Evolutionary conservation across 30 jellyfish, hydroid and myxozoan species (phyloP).

Genomic region (Aurelia aurita): DNA sequence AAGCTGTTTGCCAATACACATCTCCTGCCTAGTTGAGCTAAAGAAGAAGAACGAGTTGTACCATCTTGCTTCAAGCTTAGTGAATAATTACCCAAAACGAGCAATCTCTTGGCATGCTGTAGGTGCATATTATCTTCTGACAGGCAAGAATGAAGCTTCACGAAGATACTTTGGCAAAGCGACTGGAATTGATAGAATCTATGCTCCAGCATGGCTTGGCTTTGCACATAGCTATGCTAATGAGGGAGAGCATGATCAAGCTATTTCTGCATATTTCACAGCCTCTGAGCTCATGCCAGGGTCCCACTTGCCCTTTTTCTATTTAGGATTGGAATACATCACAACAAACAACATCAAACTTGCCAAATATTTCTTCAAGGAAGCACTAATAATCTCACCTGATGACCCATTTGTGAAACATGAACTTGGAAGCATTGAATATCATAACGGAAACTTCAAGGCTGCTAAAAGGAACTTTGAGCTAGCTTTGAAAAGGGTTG

Average conservation of each 20-base stretch:
- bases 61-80: slow-evolving; percentile 79
- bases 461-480: slow-evolving; percentile 74
- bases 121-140: slow-evolving; percentile 86
- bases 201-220: slow-evolving; percentile 98
- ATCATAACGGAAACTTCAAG: slow-evolving; percentile 82
- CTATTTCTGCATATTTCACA: slow-evolving; percentile 90
- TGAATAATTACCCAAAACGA: slow-evolving; percentile 75
- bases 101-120: slow-evolving; percentile 96
- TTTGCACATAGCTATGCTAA: slow-evolving; percentile 97
- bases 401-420: slow-evolving; percentile 89
- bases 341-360: slow-evolving; percentile 74
- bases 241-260: slow-evolving; percentile 98
- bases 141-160: slow-evolving; percentile 82
- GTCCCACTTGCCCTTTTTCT: slow-evolving; percentile 88
- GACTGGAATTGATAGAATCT: slow-evolving; percentile 69
- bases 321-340: slow-evolving; percentile 84
- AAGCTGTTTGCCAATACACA: slow-evolving; percentile 84
- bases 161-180: slow-evolving; percentile 96
- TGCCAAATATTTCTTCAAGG: slow-evolving; percentile 82
- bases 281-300: slow-evolving; percentile 97
- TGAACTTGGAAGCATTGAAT: slow-evolving; percentile 89
- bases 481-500: slow-evolving; percentile 74
- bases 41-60: slow-evolving; percentile 82
- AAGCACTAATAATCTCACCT: slow-evolving; percentile 87
- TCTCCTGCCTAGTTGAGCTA: slow-evolving; percentile 83